A percentile compares a stretch with the other conserved stretches of the same genome.
Conservation (phyloP, 2,888 invertebrate species). For the Thymelicus acteon region DNA sequence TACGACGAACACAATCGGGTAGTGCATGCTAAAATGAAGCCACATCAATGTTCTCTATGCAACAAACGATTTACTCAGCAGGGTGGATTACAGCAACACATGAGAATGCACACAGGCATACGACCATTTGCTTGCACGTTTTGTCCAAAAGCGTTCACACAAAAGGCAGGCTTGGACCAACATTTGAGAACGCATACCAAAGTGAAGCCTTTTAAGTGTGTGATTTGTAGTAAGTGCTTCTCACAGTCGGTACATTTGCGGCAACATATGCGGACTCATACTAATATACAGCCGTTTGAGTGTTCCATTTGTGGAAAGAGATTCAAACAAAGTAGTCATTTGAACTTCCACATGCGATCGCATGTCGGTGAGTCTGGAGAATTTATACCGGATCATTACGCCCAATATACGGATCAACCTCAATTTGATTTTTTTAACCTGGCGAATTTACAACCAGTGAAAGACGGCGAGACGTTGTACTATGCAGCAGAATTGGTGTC, state of each 20-base stretch:
- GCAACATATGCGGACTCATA: conserved; percentile 81
- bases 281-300: conserved; percentile 78
- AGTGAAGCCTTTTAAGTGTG: conserved; percentile 77
- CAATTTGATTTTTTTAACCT: conserved; percentile 67
- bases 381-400: conserved; percentile 58
- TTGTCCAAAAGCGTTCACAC: conserved; percentile 77
- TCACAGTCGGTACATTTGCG: conserved; percentile 78
- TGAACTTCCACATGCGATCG: conserved; percentile 78
- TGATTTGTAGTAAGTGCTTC: conserved; percentile 76
- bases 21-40: conserved; percentile 73
- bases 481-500: conserved; percentile 68
- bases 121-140: conserved; percentile 73
- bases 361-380: conserved; percentile 60
- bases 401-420: conserved; percentile 55
- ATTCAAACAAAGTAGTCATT: conserved; percentile 79
- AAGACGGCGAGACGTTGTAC: conserved; percentile 71
- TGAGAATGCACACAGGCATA: conserved; percentile 78
- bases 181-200: conserved; percentile 79
- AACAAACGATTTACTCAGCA: conserved; percentile 76
- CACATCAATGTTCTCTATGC: conserved; percentile 73
- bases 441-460: conserved; percentile 67
- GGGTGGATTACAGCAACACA: conserved; percentile 77
- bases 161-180: conserved; percentile 78
- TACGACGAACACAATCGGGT: conserved; percentile 72
- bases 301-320: conserved; percentile 70